Conservation (phyloP, 2,113 vertebrate genomes). For the Orcinus orca region DNA sequence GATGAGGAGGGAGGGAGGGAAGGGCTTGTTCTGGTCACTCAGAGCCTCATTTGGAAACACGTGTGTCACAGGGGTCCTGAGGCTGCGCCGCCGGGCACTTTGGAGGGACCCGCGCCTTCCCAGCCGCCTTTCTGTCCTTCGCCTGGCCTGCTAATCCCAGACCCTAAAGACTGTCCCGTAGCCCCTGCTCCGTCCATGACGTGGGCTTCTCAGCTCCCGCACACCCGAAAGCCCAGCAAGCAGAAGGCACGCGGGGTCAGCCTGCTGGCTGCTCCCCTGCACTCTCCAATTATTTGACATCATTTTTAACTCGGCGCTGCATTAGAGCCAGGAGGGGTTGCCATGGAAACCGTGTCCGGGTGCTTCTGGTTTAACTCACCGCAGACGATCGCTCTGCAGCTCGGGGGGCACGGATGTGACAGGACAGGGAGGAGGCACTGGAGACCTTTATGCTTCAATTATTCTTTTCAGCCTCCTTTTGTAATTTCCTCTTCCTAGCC, state of each 20-base stretch:
- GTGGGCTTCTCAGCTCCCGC: background rate
- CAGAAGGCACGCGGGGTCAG: constrained; percentile 15
- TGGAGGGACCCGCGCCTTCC: background rate
- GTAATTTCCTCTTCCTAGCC: constrained; percentile 67
- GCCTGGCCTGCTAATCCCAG: background rate
- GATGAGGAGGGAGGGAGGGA: too few species aligned
- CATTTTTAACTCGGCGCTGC: constrained; percentile 84
- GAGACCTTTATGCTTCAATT: constrained; percentile 64
- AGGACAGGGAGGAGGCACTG: constrained; percentile 71
- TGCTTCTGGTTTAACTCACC: constrained; percentile 83
- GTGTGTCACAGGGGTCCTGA: fast-evolving
- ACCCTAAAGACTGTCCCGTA: background rate
- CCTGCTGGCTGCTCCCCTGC: constrained; percentile 54
- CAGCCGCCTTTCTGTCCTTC: background rate
- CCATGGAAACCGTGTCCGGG: constrained; percentile 84
- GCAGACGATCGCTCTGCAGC: constrained; percentile 80
- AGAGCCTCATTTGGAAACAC: fast-evolving
- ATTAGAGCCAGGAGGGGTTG: constrained; percentile 83
- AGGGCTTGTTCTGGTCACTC: fast-evolving
- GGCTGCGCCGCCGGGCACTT: background rate
- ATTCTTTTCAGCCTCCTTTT: background rate
- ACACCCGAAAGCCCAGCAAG: constrained; percentile 14
- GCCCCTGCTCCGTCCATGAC: background rate
- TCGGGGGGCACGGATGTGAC: constrained; percentile 76
- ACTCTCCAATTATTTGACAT: constrained; percentile 82